These are phyloP conservation scores for Drosophila fuyamai DNA, from an alignment of 1,140 invertebrate genomes.

Conservation along the genomic window DNA sequence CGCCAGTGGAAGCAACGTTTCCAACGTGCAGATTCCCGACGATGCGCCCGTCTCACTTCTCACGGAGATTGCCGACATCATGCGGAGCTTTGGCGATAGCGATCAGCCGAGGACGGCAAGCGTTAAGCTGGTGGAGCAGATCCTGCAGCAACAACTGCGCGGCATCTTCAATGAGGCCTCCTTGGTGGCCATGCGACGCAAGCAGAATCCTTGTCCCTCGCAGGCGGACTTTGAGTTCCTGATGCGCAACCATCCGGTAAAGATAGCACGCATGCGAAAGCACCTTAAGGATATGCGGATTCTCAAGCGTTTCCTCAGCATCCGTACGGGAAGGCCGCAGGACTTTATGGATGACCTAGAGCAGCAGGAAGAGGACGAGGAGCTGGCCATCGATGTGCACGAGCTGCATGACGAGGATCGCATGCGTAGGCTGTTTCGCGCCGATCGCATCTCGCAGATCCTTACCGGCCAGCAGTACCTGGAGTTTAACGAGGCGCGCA, in stretches of 20 bases:
- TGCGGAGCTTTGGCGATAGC: constrained; percentile 82
- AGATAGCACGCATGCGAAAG: constrained; percentile 82
- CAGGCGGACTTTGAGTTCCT: constrained; percentile 83
- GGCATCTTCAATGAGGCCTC: constrained; percentile 83
- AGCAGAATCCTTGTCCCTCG: constrained; percentile 74
- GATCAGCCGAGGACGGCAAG: constrained; percentile 72
- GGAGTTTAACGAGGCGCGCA: constrained; percentile 81
- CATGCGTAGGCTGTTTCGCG: constrained; percentile 77
- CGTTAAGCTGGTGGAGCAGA: constrained; percentile 81
- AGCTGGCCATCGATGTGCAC: constrained; percentile 71
- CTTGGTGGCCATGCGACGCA: constrained; percentile 76
- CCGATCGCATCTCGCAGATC: constrained; percentile 83
- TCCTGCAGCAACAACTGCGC: constrained; percentile 80
- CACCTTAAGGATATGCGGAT: constrained; percentile 81
- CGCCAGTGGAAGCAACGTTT: background rate
- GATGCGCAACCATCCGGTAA: constrained; percentile 80
- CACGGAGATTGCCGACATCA: constrained; percentile 82
- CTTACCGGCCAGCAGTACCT: constrained; percentile 78
- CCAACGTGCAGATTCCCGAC: constrained; percentile 40
- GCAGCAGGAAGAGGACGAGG: constrained; percentile 79
- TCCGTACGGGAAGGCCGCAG: constrained; percentile 68
- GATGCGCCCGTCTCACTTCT: constrained; percentile 72
- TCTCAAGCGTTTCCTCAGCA: constrained; percentile 74
- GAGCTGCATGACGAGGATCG: constrained; percentile 83
- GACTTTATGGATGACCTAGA: constrained; percentile 76